Percentiles rank a stretch among this genome's conserved stretches.
Conservation (phyloP, 2,888 invertebrate species). For the Drosophila siamana region DNA sequence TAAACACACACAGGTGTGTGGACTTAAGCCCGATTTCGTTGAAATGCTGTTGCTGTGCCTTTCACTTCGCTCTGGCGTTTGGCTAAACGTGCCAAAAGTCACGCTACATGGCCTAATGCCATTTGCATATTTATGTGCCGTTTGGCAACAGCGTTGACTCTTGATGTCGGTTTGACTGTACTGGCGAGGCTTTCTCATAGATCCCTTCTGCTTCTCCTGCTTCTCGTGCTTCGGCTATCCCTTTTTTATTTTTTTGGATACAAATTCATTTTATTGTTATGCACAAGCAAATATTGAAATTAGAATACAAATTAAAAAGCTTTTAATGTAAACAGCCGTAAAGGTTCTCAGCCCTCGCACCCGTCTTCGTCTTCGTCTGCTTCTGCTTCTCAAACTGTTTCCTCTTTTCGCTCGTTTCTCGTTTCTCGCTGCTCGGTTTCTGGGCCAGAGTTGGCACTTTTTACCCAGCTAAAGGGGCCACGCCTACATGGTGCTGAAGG, state of each 20-base stretch:
- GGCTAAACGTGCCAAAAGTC: slow-evolving; percentile 72
- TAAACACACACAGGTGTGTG: not conserved
- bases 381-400: too few relatives aligned
- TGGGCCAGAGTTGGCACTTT: slow-evolving; percentile 20
- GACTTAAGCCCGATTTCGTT: slow-evolving; percentile 1
- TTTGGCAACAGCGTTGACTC: slow-evolving; percentile 20
- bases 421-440: not conserved
- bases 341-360: slow-evolving; percentile 29
- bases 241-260: slow-evolving; percentile 45
- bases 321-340: slow-evolving; percentile 75
- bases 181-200: not conserved
- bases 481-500: slow-evolving; percentile 47
- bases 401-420: not conserved
- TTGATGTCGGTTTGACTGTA: slow-evolving; percentile 20
- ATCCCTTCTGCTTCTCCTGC: too few relatives aligned
- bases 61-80: slow-evolving; percentile 10
- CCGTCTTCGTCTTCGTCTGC: not conserved
- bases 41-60: slow-evolving; percentile 13
- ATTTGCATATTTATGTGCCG: slow-evolving; percentile 72
- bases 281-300: slow-evolving; percentile 76
- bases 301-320: slow-evolving; percentile 80
- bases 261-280: slow-evolving; percentile 73
- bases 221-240: slow-evolving; percentile 29
- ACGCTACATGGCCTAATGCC: slow-evolving; percentile 73
- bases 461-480: slow-evolving; percentile 35